Conservation (phyloP, 2,888 invertebrate genomes). For the Doris montereyensis region DNA sequence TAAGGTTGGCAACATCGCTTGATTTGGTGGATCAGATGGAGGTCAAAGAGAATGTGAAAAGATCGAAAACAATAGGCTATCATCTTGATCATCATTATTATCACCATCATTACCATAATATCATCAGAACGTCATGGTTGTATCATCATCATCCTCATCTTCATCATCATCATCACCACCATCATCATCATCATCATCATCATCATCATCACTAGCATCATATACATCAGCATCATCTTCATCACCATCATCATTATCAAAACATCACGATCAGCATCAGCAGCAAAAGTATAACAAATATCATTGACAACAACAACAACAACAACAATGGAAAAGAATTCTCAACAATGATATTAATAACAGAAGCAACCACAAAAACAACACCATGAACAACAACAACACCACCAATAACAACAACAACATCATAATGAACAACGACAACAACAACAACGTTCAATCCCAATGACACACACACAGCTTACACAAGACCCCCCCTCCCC, state of each 20-base stretch:
- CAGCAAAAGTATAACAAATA: not conserved
- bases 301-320: not conserved
- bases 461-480: too few relatives aligned
- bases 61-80: too few relatives aligned
- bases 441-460: too few relatives aligned
- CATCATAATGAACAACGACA: too few relatives aligned
- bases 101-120: not conserved
- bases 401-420: too few relatives aligned
- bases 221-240: not conserved
- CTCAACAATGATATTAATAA: too few relatives aligned
- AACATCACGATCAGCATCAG: not conserved
- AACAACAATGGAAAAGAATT: too few relatives aligned
- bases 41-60: too few relatives aligned
- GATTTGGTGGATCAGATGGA: too few relatives aligned
- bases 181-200: not conserved
- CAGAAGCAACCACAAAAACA: too few relatives aligned
- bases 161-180: not conserved
- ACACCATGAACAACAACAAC: too few relatives aligned
- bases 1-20: too few relatives aligned
- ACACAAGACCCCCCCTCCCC: not conserved
- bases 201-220: not conserved
- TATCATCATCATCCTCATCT: not conserved
- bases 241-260: not conserved
- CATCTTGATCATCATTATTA: not conserved
- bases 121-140: not conserved